Base-by-base conservation (phyloP, 2,797 vertebrate genomes). In the Carapus acus region DNA sequence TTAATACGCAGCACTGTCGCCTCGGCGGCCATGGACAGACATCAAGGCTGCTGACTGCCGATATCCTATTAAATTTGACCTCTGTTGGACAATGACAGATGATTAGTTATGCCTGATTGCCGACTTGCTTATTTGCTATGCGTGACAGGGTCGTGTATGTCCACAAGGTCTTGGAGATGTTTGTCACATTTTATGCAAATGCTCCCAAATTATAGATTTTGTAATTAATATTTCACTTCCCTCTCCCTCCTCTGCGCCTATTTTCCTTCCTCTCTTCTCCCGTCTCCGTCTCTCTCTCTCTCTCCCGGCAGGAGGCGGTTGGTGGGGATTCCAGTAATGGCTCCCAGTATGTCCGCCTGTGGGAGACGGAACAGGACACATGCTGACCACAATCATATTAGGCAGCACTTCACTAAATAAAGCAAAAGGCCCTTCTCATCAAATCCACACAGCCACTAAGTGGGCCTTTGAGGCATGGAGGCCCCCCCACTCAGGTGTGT, bases 381-480 rank as follows among this genome's bases (percentile, higher is more conserved):
- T 69, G 77, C 76, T 80, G 76, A 78, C 81, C 67, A 65, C 85
- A 86, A 89, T 88, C 78, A 83, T 74, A 84, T 89, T 85, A 87
- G 80, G 78, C 72, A 86, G 84, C 87, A 88, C 86, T 88, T 86
- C 81, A 87, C 73, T 83, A 85, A 87, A 86, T 87, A 86, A 87
- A 82, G 78, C 65, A 83, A 80, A 84, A 74, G 59, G 72, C 67
- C 73, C 76, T 69, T 81, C 83, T 86, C 84, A 86, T 87, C 84
- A 86, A 61, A 83, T 85, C 77, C 71, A 69, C 74, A 77, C 71
- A 50, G 60, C 64, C 71, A 54, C 80, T 83, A 85, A 85, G 74
- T 81, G 80, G 77, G 36, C 76, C 83, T 74, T 50, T 2, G 56
- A 70, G 78, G 60, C 65, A 49, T 41, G n/a, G 19, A n/a, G 44